Evolutionary conservation across 2,888 invertebrate species (phyloP), one percentile per base, ranked within the genome.

Genomic region (Hypolimnas misippus): DNA sequence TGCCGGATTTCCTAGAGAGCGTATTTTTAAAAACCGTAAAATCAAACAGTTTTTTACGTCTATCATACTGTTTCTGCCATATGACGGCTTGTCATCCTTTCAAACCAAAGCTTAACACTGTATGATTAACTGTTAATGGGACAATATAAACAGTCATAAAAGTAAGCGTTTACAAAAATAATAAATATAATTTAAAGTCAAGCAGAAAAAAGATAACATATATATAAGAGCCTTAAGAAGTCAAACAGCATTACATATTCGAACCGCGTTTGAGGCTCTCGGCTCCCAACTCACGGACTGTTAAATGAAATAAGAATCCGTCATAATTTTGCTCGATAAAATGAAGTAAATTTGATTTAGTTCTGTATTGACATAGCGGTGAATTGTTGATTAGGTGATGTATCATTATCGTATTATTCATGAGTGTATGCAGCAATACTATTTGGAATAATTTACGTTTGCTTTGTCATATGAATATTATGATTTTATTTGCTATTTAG

Each of bases 231-330:
- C 73, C 74, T 69, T 75, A 73, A 71, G 68, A 81, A 79, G 74
- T 78, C 76, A 78, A 81, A 84, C 73, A 75, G 68, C 71, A 81
- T 83, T 82, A 78, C 71, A 72, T 68, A 86, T 85, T 86, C 82
- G 67, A 69, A 65, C 63, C 77, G 77, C 82, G 81, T 82, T 74
- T 66, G 61, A 62, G 66, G 70, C 73, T 74, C 74, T 76, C 71
- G 73, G 73, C 73, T 75, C 71, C 75, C 76, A 69, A 77, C 76
- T 79, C 76, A 81, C 81, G 81, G 76, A 76, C 78, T 70, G 77
- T 79, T 82, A 80, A 85, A 83, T 81, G 78, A 83, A 82, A 83
- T 81, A 80, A 78, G 77, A 79, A 79, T 83, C 77, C 73, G 74
- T 81, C 81, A 84, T 83, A 81, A 83, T 71, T 72, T 65, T 59